Percentiles rank a stretch among this genome's conserved stretches.
Evolutionary conservation across 2,888 invertebrate genomes (phyloP).

Genomic region (Papilio gigon): DNA sequence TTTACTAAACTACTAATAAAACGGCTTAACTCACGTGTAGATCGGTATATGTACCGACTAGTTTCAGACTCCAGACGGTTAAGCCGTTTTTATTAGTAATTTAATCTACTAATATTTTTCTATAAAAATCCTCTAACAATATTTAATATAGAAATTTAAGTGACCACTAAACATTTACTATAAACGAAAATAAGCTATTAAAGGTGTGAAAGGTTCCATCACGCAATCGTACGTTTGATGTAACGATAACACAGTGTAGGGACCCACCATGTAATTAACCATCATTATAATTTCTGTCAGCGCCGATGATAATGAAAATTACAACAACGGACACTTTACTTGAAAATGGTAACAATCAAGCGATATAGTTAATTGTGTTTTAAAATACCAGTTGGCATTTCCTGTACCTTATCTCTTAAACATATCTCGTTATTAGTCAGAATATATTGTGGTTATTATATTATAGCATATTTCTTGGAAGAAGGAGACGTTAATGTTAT

Average conservation of each 20-base stretch:
- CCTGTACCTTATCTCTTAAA: slow-evolving; percentile 55
- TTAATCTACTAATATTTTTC: no score
- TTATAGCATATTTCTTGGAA: slow-evolving; percentile 47
- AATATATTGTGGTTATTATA: slow-evolving; percentile 51
- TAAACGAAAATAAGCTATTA: slow-evolving; percentile 45
- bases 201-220: slow-evolving; percentile 51
- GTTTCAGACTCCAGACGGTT: no score
- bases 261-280: slow-evolving; percentile 60
- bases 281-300: slow-evolving; percentile 57
- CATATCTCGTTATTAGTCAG: slow-evolving; percentile 57
- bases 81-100: no score
- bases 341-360: slow-evolving; percentile 58
- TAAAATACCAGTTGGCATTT: slow-evolving; percentile 53
- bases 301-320: slow-evolving; percentile 70
- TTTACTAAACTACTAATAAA: no score
- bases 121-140: no score
- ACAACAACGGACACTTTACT: slow-evolving; percentile 47
- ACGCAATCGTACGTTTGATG: slow-evolving; percentile 51
- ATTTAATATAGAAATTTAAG: slow-evolving; percentile 7
- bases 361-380: slow-evolving; percentile 57
- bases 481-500: slow-evolving; percentile 44
- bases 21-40: no score
- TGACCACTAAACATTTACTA: slow-evolving; percentile 34
- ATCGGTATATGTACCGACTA: no score
- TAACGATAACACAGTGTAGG: slow-evolving; percentile 60